Base-by-base conservation (phyloP, 2,113 vertebrate species). In the Galeopterus variegatus region DNA sequence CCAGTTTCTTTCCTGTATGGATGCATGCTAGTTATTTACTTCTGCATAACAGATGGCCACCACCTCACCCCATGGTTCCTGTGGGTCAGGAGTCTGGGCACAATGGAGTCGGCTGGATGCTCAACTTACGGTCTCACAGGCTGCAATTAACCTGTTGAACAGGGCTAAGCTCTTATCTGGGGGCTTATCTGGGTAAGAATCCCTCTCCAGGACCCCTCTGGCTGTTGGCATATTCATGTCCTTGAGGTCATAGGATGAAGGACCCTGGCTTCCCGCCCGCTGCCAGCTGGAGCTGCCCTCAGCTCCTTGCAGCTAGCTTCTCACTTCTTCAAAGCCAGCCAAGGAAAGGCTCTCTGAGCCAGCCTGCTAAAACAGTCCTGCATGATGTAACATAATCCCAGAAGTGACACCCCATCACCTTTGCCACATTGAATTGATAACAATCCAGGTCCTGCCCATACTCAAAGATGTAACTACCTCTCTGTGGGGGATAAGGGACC, bases 241-340 rank as follows among this genome's bases (percentile, higher is more conserved):
- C 41, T 45, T 31, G 15, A 12, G 1, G 12, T 0, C 1, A 24
- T 10, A 18, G 69, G 28, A 36, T 33, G 12, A 13, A 52, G 26
- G 21, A 3, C 18, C 24, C 15, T 26, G 70, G 54, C 6, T 26
- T n/a, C 48, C n/a, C 13, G 1, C 33, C 48, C 56, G 19, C 36
- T 7, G 23, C 50, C 64, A 45, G 60, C 24, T 3, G 11, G 31
- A 50, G 18, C 60, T 10, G 18, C 19, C 7, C 36, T 64, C 48
- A 36, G 26, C 23, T 26, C 33, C 33, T 33, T 26, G 36, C 14
- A 36, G 0, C n/a, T 0, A 0, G 8, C 69, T 6, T 0, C n/a
- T 62, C 17, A 15, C 26, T 10, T 24, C 82, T 45, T 84, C 28
- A 86, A 6, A 36, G 48, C 15, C 36, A 45, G 62, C 24, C 21